Percentiles rank a stretch among this genome's conserved stretches.
These are phyloP conservation scores for Drosophila watanabei DNA, from an alignment of 1,140 invertebrate species.

Conservation along the genomic window DNA sequence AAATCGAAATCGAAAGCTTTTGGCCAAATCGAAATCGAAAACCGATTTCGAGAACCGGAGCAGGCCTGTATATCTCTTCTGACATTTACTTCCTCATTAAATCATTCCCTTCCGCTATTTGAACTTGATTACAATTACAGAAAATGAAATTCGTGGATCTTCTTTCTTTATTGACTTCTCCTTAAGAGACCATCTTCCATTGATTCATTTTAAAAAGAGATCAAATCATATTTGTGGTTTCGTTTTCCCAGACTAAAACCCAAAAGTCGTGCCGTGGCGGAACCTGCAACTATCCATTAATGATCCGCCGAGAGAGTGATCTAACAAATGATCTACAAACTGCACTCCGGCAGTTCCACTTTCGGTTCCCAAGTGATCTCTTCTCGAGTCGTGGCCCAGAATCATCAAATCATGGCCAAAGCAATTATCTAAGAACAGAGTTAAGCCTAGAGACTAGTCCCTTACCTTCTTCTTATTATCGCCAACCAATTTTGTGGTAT, in stretches of 20 bases:
- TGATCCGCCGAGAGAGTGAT: constrained; percentile 41
- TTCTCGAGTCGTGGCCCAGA: constrained; percentile 25
- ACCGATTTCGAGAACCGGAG: no score
- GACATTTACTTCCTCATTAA: not conserved
- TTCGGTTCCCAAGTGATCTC: constrained; percentile 35
- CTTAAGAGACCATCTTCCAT: no score
- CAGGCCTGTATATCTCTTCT: no score
- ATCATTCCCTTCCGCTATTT: not conserved
- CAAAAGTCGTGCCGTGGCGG: constrained; percentile 16
- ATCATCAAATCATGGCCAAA: constrained; percentile 15
- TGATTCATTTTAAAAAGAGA: constrained; percentile 42
- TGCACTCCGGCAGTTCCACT: constrained; percentile 27
- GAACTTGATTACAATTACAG: not conserved
- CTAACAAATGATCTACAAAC: constrained; percentile 27
- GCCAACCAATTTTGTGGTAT: constrained; percentile 95
- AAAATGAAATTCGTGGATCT: constrained; percentile 21
- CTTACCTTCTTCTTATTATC: constrained; percentile 93
- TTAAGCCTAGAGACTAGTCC: no score
- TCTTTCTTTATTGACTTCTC: not conserved
- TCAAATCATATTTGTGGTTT: constrained; percentile 47
- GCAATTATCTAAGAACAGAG: constrained; percentile 46
- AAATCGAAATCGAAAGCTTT: no score
- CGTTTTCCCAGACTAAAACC: constrained; percentile 2
- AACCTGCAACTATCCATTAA: constrained; percentile 29
- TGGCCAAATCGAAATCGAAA: no score